Evolutionary conservation across 2,888 invertebrate species (phyloP).

Genomic region (Euclidia mi): DNA sequence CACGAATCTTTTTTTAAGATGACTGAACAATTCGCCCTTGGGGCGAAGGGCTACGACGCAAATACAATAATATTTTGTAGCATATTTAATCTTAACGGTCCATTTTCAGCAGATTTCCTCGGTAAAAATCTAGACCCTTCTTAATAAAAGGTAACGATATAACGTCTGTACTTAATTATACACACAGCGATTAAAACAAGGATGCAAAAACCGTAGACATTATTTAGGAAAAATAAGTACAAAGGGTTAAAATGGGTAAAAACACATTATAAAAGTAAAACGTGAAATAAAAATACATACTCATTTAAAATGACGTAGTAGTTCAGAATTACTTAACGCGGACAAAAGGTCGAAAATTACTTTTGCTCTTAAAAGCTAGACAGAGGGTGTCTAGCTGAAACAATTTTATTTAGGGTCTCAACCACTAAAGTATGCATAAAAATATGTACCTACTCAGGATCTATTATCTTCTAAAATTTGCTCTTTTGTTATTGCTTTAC

Average conservation of each 20-base stretch:
- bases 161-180: constrained; percentile 5
- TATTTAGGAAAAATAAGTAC: not conserved
- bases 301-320: constrained; percentile 19
- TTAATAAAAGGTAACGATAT: not conserved
- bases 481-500: constrained; percentile 24
- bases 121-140: constrained; percentile 1
- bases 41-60: no score
- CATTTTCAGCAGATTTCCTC: not conserved
- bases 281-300: constrained; percentile 38
- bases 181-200: not conserved
- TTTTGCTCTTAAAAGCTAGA: constrained; percentile 46
- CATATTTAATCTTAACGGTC: constrained; percentile 1
- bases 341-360: constrained; percentile 47
- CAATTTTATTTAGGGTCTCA: constrained; percentile 42
- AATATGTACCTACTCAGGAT: constrained; percentile 34
- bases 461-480: constrained; percentile 4
- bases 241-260: constrained; percentile 2
- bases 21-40: no score
- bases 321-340: constrained; percentile 36
- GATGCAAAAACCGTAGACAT: not conserved
- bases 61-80: constrained; percentile 2
- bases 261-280: constrained; percentile 16
- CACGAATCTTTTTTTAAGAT: no score
- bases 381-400: constrained; percentile 45
- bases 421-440: constrained; percentile 32